Percentiles rank a stretch among this genome's conserved stretches.
phyloP scores from a whole-genome alignment of 92 coral and sea anemone genomes.

The Zoanthus sansibaricus region DNA sequence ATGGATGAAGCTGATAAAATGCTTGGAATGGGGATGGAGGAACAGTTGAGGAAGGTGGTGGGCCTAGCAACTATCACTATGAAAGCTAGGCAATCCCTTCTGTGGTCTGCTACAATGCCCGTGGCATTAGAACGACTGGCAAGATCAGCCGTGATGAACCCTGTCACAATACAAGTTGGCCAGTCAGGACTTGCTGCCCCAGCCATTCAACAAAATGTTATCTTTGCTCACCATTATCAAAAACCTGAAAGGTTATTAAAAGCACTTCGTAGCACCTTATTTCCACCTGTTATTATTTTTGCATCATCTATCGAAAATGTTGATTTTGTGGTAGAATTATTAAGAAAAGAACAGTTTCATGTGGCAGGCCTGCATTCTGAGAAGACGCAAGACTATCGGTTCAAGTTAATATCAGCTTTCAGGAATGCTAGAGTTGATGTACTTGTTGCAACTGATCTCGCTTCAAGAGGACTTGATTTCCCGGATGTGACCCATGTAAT shows the following conservation, averaged over 20 bases:
- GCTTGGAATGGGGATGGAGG: conserved; percentile 99
- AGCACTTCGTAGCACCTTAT: conserved; percentile 84
- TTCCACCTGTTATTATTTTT: conserved; percentile 97
- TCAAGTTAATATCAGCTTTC: conserved; percentile 82
- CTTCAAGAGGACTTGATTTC: conserved; percentile 96
- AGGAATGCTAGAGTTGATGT: conserved; percentile 93
- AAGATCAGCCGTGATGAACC: conserved; percentile 94
- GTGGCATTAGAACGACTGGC: conserved; percentile 93
- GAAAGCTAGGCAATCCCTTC: conserved; percentile 92
- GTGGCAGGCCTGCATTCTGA: conserved; percentile 97
- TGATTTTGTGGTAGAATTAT: conserved; percentile 86
- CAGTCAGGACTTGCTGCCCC: conserved; percentile 91
- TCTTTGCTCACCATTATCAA: conserved; percentile 84
- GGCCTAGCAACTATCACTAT: conserved; percentile 88
- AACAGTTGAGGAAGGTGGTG: conserved; percentile 91
- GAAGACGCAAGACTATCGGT: conserved; percentile 91
- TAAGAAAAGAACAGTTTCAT: conserved; percentile 94
- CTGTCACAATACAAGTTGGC: conserved; percentile 92
- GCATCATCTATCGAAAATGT: conserved; percentile 94
- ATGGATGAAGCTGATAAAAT: conserved; percentile 98
- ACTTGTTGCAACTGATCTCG: conserved; percentile 91
- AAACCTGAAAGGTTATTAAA: conserved; percentile 82
- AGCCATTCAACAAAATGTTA: conserved; percentile 80
- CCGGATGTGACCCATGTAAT: conserved; percentile 96
- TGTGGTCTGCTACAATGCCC: conserved; percentile 98